phyloP scores from a whole-genome alignment of 2,888 invertebrate species.

The Chymomyza procnemis region DNA sequence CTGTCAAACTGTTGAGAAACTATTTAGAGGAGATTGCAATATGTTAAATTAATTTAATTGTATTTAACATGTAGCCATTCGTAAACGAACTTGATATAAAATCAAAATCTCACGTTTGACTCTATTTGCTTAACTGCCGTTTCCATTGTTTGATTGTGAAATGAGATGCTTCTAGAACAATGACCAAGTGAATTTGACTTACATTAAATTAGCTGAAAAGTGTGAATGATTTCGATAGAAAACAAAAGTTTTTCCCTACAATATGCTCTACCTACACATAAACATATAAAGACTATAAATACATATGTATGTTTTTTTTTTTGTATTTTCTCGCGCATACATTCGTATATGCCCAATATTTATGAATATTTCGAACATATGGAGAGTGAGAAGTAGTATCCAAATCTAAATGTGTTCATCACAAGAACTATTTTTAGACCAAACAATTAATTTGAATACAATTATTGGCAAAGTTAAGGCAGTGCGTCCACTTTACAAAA shows the following conservation, averaged over 20 bases:
- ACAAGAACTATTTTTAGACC: constrained; percentile 62
- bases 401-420: constrained; percentile 68
- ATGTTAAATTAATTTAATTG: neutral
- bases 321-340: constrained; percentile 1
- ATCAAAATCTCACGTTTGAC: neutral
- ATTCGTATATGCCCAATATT: constrained; percentile 19
- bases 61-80: neutral
- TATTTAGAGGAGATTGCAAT: too few relatives aligned
- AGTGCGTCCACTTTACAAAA: constrained; percentile 5
- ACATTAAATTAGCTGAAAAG: constrained; percentile 33
- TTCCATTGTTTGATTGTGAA: neutral
- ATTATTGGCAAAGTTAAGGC: constrained; percentile 40
- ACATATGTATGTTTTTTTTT: constrained; percentile 7
- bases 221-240: constrained; percentile 52
- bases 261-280: constrained; percentile 10
- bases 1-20: too few relatives aligned
- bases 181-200: neutral
- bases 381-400: constrained; percentile 16
- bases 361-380: constrained; percentile 20
- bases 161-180: neutral
- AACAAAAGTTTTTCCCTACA: constrained; percentile 18
- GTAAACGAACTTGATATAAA: neutral
- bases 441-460: constrained; percentile 67
- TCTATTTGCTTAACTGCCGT: neutral
- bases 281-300: too few relatives aligned